A percentile compares a stretch with the other conserved stretches of the same genome.
phyloP scores from a whole-genome alignment of 2,113 vertebrate species.

The Chaetops frenatus region DNA sequence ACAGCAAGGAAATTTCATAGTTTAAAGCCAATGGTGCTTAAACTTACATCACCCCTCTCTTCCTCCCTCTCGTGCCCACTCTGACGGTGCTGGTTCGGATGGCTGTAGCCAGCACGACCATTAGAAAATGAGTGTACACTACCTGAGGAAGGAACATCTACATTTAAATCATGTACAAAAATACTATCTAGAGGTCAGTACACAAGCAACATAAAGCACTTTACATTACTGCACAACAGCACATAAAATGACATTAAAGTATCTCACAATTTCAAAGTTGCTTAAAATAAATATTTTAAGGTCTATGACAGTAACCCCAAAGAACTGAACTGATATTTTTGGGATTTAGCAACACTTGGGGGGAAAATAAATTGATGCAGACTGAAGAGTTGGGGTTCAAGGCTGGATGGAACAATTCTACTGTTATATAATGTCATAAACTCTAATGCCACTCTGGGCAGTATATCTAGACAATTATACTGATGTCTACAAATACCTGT shows the following conservation, averaged over 20 bases:
- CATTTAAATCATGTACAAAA: neutral
- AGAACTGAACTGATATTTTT: neutral
- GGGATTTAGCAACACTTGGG: neutral
- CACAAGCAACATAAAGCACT: neutral
- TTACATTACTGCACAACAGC: neutral
- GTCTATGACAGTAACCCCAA: neutral
- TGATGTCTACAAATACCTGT: slow-evolving; percentile 75
- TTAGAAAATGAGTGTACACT: slow-evolving; percentile 87
- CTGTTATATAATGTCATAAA: neutral
- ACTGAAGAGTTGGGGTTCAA: neutral
- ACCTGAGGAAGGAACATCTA: slow-evolving; percentile 70
- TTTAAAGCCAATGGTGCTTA: neutral
- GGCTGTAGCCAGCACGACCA: slow-evolving; percentile 84
- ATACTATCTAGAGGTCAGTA: neutral
- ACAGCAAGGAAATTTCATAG: neutral
- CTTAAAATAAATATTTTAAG: neutral
- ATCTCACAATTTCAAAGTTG: neutral
- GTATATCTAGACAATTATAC: accelerated
- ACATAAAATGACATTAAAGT: neutral
- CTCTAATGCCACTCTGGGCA: neutral
- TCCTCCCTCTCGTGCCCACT: slow-evolving; percentile 87
- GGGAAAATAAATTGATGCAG: neutral
- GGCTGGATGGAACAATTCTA: neutral
- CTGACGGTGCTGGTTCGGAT: slow-evolving; percentile 82
- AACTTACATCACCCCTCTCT: slow-evolving; percentile 89